These are phyloP conservation scores for Scaptodrosophila lebanonensis DNA, from an alignment of 1,140 invertebrate species.

Conservation along the genomic window DNA sequence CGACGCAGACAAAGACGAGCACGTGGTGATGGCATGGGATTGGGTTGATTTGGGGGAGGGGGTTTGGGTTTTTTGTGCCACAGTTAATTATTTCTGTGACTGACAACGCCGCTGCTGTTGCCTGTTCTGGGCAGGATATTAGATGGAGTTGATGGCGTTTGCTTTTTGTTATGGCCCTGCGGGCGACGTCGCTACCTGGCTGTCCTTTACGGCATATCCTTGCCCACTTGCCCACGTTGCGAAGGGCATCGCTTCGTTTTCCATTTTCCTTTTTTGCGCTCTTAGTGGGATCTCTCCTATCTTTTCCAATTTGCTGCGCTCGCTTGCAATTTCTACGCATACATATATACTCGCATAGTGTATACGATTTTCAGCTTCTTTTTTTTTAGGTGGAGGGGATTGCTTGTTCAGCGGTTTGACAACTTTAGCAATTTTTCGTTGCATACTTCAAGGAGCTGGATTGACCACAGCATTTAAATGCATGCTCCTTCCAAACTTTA, in stretches of 20 bases:
- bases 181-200: slow-evolving; percentile 6
- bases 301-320: slow-evolving; percentile 40
- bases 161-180: background rate
- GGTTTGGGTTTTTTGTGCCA: slow-evolving; percentile 11
- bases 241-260: background rate
- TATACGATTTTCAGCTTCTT: too few relatives aligned
- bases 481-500: too few relatives aligned
- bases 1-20: slow-evolving; percentile 27
- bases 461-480: too few relatives aligned
- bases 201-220: too few relatives aligned
- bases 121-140: slow-evolving; percentile 48
- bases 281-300: slow-evolving; percentile 24
- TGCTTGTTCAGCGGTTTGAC: too few relatives aligned
- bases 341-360: too few relatives aligned
- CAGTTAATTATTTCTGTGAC: slow-evolving; percentile 58
- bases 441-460: too few relatives aligned
- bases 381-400: background rate
- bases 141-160: slow-evolving; percentile 24
- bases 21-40: background rate
- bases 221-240: slow-evolving; percentile 11
- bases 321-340: slow-evolving; percentile 11
- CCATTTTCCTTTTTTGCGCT: slow-evolving; percentile 1
- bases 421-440: too few relatives aligned
- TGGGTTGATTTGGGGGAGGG: slow-evolving; percentile 11
- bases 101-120: slow-evolving; percentile 28